phyloP scores from a whole-genome alignment of 2,888 invertebrate genomes.

The Acanthococcus lagerstroemiae region DNA sequence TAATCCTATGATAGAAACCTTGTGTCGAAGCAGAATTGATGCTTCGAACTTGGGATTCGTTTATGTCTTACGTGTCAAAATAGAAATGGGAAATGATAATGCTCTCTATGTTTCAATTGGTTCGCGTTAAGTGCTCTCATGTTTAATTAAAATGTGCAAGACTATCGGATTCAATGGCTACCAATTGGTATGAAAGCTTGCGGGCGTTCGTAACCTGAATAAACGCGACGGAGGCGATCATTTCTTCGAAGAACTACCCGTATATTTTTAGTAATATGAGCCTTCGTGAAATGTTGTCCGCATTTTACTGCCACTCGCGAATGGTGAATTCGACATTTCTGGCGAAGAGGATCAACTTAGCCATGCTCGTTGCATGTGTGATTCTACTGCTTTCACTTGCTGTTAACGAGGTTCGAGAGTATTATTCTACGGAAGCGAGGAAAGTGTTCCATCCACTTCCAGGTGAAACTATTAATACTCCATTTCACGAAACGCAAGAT shows the following conservation, averaged over 20 bases:
- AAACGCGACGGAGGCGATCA: background rate
- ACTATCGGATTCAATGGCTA: slow-evolving; percentile 10
- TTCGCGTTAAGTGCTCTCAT: too few relatives aligned
- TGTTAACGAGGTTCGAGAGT: background rate
- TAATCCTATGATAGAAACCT: too few relatives aligned
- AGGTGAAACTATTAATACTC: background rate
- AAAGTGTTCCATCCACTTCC: slow-evolving; percentile 8
- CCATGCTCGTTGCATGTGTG: too few relatives aligned
- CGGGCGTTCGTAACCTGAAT: slow-evolving; percentile 7
- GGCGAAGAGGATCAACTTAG: too few relatives aligned
- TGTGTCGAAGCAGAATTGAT: too few relatives aligned
- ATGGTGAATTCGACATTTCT: background rate
- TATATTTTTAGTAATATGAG: background rate
- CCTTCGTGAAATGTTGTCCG: slow-evolving; percentile 2
- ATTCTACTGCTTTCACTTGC: background rate
- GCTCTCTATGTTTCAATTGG: too few relatives aligned
- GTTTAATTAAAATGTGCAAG: background rate
- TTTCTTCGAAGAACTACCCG: background rate
- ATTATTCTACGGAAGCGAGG: background rate
- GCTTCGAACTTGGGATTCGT: too few relatives aligned
- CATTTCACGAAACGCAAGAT: slow-evolving; percentile 7
- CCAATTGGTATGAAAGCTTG: background rate
- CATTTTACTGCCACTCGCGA: background rate
- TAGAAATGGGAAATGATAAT: too few relatives aligned
- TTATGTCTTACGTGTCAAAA: too few relatives aligned